Evolutionary conservation across 2,888 invertebrate genomes (phyloP).

Genomic region (Epirrita christyi): DNA sequence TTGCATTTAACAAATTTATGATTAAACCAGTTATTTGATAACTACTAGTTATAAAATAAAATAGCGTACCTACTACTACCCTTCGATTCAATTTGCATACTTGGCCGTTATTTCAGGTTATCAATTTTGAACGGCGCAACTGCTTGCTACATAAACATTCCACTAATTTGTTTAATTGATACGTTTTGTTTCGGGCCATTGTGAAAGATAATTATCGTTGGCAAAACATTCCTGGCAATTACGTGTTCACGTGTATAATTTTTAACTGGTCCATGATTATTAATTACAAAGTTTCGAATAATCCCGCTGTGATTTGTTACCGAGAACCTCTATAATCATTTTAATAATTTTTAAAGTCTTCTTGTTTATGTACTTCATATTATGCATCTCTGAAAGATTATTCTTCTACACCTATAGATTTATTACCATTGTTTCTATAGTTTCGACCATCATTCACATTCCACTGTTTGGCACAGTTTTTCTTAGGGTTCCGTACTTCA

Average conservation of each 20-base stretch:
- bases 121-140: slow-evolving; percentile 48
- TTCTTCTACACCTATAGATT: too few species aligned
- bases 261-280: slow-evolving; percentile 42
- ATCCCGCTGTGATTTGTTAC: slow-evolving; percentile 29
- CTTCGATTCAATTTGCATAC: slow-evolving; percentile 59
- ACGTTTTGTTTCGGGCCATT: slow-evolving; percentile 54
- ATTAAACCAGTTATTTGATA: slow-evolving; percentile 48
- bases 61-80: slow-evolving; percentile 47
- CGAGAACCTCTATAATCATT: slow-evolving; percentile 6
- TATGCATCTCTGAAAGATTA: too few species aligned
- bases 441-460: too few species aligned
- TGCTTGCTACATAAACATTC: slow-evolving; percentile 43
- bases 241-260: slow-evolving; percentile 38
- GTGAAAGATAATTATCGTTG: slow-evolving; percentile 52
- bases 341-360: slow-evolving; percentile 4
- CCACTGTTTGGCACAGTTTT: too few species aligned
- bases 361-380: not conserved
- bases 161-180: slow-evolving; percentile 54
- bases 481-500: too few species aligned
- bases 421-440: too few species aligned
- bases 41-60: slow-evolving; percentile 47
- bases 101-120: slow-evolving; percentile 44
- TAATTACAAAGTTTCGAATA: slow-evolving; percentile 43
- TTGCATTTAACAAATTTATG: slow-evolving; percentile 30
- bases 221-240: slow-evolving; percentile 47